Evolutionary conservation across 2,888 invertebrate species (phyloP), one percentile per base, ranked within the genome.

Genomic region (Frankliniella intonsa): DNA sequence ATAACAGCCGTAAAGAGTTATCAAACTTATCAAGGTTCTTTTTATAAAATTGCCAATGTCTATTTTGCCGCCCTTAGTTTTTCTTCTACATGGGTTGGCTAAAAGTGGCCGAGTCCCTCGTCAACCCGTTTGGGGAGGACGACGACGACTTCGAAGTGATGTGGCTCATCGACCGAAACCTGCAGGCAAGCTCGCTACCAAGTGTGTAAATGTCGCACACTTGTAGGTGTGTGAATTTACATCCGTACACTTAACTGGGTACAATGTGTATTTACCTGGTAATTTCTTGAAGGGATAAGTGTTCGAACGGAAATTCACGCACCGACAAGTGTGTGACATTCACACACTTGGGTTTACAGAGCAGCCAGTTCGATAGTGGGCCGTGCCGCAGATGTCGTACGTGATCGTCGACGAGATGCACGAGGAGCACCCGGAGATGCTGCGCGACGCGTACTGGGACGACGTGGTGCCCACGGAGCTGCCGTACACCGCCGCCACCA

Each of bases 31-130:
- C 38, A 25, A 80, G 27, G 27, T 49, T 65, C 19, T 82, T 80
- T 55, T 82, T 80, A 62, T n/a, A 80, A 80, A 80, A 79, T n/a
- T 38, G 5, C 38, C 38, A 38, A 38, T 38, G 14, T 19, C 5
- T 55, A 14, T 55, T n/a, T 22, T 69, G 1, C 10, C 62, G n/a
- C 22, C 79, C 69, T 82, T 88, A 91, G 87, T 89, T 89, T 84
- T 88, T 89, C 86, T 89, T 89, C 85, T 89, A 89, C 85, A 88
- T 89, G 88, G 89, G 89, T 27, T 89, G 89, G 89, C 85, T 89
- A 65, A 88, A 89, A 86, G 89, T 89, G 80, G 90, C 90, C 2
- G 90, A 90, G 84, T 87, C 88, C 69, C 85, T 90, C 80, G 88
- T 89, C n/a, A 90, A 90, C 85, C 87, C 87, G 3, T 87, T 87